Evolutionary conservation across 2,888 invertebrate species (phyloP).

Genomic region (Ditylenchus weischeri): DNA sequence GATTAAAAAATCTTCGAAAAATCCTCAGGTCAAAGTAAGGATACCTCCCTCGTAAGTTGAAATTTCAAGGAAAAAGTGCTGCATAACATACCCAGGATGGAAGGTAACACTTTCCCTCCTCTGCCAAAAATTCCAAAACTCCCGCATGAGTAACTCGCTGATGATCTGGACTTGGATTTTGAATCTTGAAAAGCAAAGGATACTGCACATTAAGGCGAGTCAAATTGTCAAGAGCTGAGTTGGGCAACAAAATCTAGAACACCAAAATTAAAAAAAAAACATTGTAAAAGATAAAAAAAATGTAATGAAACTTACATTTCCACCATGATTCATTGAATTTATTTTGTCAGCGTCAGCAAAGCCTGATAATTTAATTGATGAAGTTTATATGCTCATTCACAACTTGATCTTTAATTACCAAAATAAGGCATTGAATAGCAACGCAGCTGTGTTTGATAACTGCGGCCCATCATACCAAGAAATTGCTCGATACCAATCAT

Average conservation of each 20-base stretch:
- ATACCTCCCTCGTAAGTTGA: no score
- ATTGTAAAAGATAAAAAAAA: no score
- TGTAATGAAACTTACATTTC: slow-evolving; percentile 41
- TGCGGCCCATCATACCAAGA: slow-evolving; percentile 23
- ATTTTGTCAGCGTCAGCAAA: slow-evolving; percentile 45
- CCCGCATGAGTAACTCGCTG: slow-evolving; percentile 82
- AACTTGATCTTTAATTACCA: not conserved
- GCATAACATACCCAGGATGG: slow-evolving; percentile 81
- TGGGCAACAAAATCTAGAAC: slow-evolving; percentile 50
- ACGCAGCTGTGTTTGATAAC: slow-evolving; percentile 33
- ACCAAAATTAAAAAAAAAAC: not conserved
- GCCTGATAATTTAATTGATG: not conserved
- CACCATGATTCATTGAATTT: slow-evolving; percentile 51
- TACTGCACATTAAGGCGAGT: slow-evolving; percentile 84
- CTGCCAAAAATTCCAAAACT: slow-evolving; percentile 95
- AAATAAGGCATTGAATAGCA: slow-evolving; percentile 48
- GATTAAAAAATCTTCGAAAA: no score
- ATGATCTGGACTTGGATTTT: slow-evolving; percentile 77
- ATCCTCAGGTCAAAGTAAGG: no score
- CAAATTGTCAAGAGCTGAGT: slow-evolving; percentile 48
- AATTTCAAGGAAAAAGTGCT: not conserved
- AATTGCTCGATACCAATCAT: slow-evolving; percentile 30
- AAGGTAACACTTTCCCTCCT: slow-evolving; percentile 93
- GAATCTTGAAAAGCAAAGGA: slow-evolving; percentile 95
- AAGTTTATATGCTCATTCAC: no score